Percentiles rank a stretch among this genome's conserved stretches.
Conservation (phyloP, 1,140 invertebrate genomes). For the Sycophila sp. region DNA sequence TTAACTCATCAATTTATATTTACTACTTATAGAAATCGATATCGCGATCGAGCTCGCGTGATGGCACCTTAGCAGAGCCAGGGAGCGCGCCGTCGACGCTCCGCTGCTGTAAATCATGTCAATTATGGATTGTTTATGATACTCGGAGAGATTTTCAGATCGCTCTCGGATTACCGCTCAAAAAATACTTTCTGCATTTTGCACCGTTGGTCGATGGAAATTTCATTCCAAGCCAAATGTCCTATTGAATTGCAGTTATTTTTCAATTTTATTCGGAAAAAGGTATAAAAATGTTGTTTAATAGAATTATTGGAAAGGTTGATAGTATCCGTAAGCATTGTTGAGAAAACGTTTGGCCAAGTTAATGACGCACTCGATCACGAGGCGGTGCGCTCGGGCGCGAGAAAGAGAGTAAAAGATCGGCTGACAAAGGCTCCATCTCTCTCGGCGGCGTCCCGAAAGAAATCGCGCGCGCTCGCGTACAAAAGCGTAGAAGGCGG, state of each 20-base stretch:
- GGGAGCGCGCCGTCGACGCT: not conserved
- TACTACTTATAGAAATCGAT: constrained; percentile 40
- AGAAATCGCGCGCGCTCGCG: constrained; percentile 13
- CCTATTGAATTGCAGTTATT: too few species aligned
- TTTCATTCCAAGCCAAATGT: too few species aligned
- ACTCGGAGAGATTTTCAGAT: constrained; percentile 39
- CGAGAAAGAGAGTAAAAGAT: not conserved
- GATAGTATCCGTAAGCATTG: too few species aligned
- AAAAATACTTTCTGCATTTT: constrained; percentile 19
- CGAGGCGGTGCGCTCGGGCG: not conserved
- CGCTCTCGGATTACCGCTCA: constrained; percentile 21
- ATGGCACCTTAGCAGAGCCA: constrained; percentile 42
- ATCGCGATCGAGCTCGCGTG: constrained; percentile 45
- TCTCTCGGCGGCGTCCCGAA: not conserved
- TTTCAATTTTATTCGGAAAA: too few species aligned
- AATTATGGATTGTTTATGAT: constrained; percentile 66
- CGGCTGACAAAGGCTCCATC: constrained; percentile 5
- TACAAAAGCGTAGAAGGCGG: constrained; percentile 44
- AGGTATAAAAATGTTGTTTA: too few species aligned
- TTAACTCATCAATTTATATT: constrained; percentile 21
- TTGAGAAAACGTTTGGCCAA: too few species aligned
- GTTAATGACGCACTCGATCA: constrained; percentile 23
- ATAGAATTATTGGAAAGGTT: too few species aligned
- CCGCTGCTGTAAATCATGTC: constrained; percentile 55
- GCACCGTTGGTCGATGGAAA: too few species aligned